Percentiles rank a stretch among this genome's conserved stretches.
These are phyloP conservation scores for Arrhamphus sclerolepis DNA, from an alignment of 2,797 vertebrate genomes.

Conservation along the genomic window DNA sequence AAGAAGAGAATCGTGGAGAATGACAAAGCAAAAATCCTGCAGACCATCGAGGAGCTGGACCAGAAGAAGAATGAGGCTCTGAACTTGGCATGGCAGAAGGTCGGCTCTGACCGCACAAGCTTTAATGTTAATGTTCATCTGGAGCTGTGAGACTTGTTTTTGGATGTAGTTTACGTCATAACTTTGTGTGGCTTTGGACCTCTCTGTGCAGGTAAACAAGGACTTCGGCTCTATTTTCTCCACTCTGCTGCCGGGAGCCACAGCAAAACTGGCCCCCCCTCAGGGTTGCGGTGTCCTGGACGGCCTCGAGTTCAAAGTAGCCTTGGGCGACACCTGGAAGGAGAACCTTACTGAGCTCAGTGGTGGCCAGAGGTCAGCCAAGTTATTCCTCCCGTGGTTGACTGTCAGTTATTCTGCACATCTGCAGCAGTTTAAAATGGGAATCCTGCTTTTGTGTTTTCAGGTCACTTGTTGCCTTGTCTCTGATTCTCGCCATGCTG, in stretches of 20 bases:
- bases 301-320: constrained; percentile 94
- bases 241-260: constrained; percentile 90
- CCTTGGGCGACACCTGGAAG: constrained; percentile 95
- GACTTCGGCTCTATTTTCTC: constrained; percentile 98
- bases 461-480: constrained; percentile 95
- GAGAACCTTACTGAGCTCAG: constrained; percentile 97
- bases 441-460: constrained; percentile 12
- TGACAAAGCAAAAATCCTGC: constrained; percentile 93
- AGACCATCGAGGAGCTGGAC: constrained; percentile 92
- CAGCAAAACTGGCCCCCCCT: constrained; percentile 85
- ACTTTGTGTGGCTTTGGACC: background rate
- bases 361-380: constrained; percentile 92
- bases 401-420: background rate
- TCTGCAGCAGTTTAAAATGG: no score
- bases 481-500: constrained; percentile 94
- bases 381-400: background rate
- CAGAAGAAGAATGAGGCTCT: constrained; percentile 92
- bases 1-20: constrained; percentile 95
- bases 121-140: background rate
- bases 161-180: no score
- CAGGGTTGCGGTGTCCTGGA: constrained; percentile 81
- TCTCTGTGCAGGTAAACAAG: constrained; percentile 87
- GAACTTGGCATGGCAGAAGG: constrained; percentile 95
- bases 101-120: constrained; percentile 41
- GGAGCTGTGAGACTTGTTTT: no score